phyloP scores from a whole-genome alignment of 64 coral and sea anemone genomes.

The Dendrophyllia cribrosa region DNA sequence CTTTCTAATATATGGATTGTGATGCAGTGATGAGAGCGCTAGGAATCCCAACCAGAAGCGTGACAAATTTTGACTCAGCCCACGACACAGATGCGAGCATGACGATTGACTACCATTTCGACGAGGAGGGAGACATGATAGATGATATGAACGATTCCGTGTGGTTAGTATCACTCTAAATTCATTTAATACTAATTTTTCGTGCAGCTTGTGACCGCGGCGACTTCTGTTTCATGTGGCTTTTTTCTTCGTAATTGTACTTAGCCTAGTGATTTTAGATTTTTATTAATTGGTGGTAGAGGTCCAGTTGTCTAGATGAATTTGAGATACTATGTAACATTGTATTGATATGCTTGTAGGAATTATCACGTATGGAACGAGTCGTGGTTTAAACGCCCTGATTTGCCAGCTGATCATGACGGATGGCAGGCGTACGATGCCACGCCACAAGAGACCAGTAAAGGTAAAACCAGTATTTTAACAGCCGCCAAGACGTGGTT shows the following conservation, averaged over 20 bases:
- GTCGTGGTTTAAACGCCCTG: conserved; percentile 72
- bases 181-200: neutral
- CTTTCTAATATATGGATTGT: neutral
- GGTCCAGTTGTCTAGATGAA: too few relatives aligned
- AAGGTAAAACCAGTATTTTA: conserved; percentile 12
- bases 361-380: conserved; percentile 99
- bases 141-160: conserved; percentile 60
- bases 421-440: conserved; percentile 92
- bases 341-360: neutral
- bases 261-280: too few relatives aligned
- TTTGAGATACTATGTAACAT: too few relatives aligned
- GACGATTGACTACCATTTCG: conserved; percentile 80
- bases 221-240: too few relatives aligned
- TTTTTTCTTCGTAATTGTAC: too few relatives aligned
- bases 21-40: conserved; percentile 52
- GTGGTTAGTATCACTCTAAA: conserved; percentile 1
- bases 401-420: conserved; percentile 80
- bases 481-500: too few relatives aligned
- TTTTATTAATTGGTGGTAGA: too few relatives aligned
- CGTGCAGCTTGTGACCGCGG: too few relatives aligned
- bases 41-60: conserved; percentile 76
- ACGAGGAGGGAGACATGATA: conserved; percentile 41
- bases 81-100: conserved; percentile 76
- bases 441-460: conserved; percentile 90
- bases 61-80: conserved; percentile 81